These are phyloP conservation scores for Pomacea canaliculata DNA, from an alignment of 2,888 invertebrate species.

Conservation along the genomic window DNA sequence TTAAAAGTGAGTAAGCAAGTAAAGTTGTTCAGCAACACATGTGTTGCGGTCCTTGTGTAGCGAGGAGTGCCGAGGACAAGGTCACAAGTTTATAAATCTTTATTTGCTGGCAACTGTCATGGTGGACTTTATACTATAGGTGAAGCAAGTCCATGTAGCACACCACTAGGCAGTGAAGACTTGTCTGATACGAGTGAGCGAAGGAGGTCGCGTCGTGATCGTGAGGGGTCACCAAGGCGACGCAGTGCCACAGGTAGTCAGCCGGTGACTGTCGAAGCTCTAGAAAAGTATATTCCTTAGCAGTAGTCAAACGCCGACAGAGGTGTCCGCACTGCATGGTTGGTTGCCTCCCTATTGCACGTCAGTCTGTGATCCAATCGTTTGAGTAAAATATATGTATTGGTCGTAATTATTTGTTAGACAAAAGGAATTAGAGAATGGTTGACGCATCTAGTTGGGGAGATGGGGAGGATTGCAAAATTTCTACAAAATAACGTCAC, in stretches of 20 bases:
- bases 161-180: slow-evolving; percentile 34
- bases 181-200: slow-evolving; percentile 31
- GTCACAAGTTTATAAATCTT: no score
- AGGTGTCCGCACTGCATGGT: slow-evolving; percentile 8
- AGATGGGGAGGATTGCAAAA: no score
- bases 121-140: slow-evolving; percentile 4
- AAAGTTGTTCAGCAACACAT: no score
- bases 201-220: slow-evolving; percentile 27
- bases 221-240: slow-evolving; percentile 29
- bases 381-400: no score
- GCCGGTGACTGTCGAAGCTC: not conserved
- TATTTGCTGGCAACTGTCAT: no score
- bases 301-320: slow-evolving; percentile 6
- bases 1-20: no score
- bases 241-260: slow-evolving; percentile 43
- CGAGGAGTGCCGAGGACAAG: no score
- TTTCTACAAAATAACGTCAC: no score
- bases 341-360: not conserved
- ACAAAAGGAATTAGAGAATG: no score
- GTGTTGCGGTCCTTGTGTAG: no score
- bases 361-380: not conserved
- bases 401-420: no score
- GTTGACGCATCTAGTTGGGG: no score
- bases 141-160: slow-evolving; percentile 33
- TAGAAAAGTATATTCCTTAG: not conserved